A percentile compares a stretch with the other conserved stretches of the same genome.
phyloP scores from a whole-genome alignment of 2,113 vertebrate species.

The Menidia beryllina region DNA sequence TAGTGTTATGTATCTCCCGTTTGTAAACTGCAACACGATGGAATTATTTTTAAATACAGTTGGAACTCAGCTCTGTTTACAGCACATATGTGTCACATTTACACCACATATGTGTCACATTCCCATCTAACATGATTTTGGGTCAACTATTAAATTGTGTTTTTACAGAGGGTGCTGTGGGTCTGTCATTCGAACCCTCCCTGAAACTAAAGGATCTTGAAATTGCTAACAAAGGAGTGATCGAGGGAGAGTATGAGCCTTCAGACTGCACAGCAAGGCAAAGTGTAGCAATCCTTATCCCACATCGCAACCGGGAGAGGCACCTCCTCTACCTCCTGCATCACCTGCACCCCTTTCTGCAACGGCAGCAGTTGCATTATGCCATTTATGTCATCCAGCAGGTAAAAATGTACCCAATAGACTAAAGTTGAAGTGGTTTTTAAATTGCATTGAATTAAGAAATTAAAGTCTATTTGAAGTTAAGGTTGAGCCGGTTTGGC shows the following conservation, averaged over 20 bases:
- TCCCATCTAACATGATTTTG: too few relatives aligned
- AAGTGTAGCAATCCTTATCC: slow-evolving; percentile 91
- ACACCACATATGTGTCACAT: too few relatives aligned
- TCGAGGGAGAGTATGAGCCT: slow-evolving; percentile 84
- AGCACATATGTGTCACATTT: too few relatives aligned
- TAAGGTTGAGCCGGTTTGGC: too few relatives aligned
- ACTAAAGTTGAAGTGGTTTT: too few relatives aligned
- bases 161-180: slow-evolving; percentile 83
- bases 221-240: slow-evolving; percentile 83
- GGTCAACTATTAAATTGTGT: neutral
- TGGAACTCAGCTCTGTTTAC: too few relatives aligned
- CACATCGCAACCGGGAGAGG: slow-evolving; percentile 89
- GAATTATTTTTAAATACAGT: too few relatives aligned
- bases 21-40: too few relatives aligned
- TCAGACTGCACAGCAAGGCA: slow-evolving; percentile 85
- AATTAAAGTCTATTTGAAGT: too few relatives aligned
- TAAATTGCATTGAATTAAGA: too few relatives aligned
- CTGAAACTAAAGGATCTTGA: slow-evolving; percentile 87
- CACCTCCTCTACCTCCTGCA: slow-evolving; percentile 92
- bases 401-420: slow-evolving; percentile 72
- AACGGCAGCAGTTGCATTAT: slow-evolving; percentile 94
- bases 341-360: slow-evolving; percentile 94
- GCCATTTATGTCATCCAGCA: slow-evolving; percentile 95
- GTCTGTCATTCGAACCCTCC: slow-evolving; percentile 85
- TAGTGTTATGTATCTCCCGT: too few relatives aligned